Base-by-base conservation (phyloP, 2,113 vertebrate species). In the Catagonus wagneri region DNA sequence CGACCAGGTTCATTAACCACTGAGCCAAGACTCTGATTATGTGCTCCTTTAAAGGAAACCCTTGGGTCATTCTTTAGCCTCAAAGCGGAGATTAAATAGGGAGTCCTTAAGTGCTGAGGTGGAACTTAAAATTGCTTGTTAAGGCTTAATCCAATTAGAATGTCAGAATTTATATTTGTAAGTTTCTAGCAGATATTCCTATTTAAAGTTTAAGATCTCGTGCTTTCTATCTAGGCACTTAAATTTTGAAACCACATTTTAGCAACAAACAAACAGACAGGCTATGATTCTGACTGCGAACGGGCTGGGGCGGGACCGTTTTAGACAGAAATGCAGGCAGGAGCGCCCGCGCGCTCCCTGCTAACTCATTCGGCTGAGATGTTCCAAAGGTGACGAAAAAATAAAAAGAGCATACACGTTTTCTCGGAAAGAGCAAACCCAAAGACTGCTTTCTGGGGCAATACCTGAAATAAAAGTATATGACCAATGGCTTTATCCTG, bases 341-440 rank as follows among this genome's bases (percentile, higher is more conserved):
- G 9, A 39, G 9, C n/a, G 15, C 3, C 1, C 22, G 5, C 1
- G 12, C 23, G 1, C 9, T 11, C 34, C 32, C 69, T 15, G 3
- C 27, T 29, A n/a, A 44, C 0, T 19, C n/a, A 7, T 4, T 34
- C 90, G 7, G 19, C 56, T 9, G 72, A 4, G 29, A 56, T 2
- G 36, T 83, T 36, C 52, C 74, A 76, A 76, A 81, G 58, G 56
- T 25, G 39, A 76, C 34, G 27, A 10, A 1, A 6, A 32, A 68
- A 34, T 19, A 54, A 54, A 76, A 81, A 32, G 2, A 84, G 74
- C 29, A 68, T 3, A 32, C 29, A 50, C 2, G 27, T 71, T 29
- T 29, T 27, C 66, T 0, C 27, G 54, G 61, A 39, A 71, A 86
- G 17, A 72, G 39, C 50, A 90, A 90, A 2, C 32, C 7, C 27